Evolutionary conservation across 2,113 vertebrate species (phyloP).

Genomic region (Edolisoma coerulescens): DNA sequence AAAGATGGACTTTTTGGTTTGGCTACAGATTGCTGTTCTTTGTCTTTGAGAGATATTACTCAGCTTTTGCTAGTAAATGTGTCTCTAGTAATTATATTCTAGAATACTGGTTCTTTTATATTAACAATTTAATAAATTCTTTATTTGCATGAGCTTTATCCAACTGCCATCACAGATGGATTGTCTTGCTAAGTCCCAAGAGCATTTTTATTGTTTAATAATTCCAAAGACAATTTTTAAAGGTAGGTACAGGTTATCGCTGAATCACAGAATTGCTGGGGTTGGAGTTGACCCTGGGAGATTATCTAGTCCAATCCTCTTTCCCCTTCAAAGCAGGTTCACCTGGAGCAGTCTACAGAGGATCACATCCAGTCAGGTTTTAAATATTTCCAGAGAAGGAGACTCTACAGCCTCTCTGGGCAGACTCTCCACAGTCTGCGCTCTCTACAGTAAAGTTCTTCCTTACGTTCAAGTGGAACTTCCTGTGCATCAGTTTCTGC

Average conservation of each 20-base stretch:
- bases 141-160: background rate
- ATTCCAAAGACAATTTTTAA: background rate
- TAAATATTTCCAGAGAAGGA: background rate
- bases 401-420: background rate
- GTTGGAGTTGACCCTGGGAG: background rate
- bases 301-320: background rate
- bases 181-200: background rate
- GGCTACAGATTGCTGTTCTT: background rate
- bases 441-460: background rate
- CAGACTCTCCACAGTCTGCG: background rate
- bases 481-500: background rate
- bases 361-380: fast-evolving
- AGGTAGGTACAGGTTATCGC: background rate
- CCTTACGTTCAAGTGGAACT: background rate
- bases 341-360: background rate
- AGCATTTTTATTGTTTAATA: background rate
- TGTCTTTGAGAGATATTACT: background rate
- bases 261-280: background rate
- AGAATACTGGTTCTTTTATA: background rate
- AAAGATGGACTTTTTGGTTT: background rate
- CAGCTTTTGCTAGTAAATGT: background rate
- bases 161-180: background rate
- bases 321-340: background rate
- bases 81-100: background rate
- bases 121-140: background rate